Conservation (phyloP, 2,797 vertebrate species). For the Taenioides sp. region DNA sequence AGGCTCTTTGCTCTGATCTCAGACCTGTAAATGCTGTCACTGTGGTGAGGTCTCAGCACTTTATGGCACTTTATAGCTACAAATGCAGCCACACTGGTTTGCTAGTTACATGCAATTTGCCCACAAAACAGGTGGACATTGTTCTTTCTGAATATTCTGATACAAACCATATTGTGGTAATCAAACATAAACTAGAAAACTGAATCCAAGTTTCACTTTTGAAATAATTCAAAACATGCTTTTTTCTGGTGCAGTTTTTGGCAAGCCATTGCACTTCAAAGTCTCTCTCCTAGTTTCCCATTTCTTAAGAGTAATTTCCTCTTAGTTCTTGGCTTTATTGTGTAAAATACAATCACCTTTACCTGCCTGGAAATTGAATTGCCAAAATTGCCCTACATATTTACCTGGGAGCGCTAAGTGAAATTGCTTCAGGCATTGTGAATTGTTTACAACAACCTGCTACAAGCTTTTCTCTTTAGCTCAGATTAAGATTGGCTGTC, state of each 20-base stretch:
- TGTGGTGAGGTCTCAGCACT: too few relatives aligned
- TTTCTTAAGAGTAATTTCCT: constrained; percentile 1
- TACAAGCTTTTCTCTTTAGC: constrained; percentile 83
- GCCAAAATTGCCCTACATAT: constrained; percentile 78
- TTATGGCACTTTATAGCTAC: constrained; percentile 23
- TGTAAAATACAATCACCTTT: constrained; percentile 65
- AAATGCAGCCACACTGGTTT: constrained; percentile 63
- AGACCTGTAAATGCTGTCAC: too few relatives aligned
- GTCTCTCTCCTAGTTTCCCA: neutral
- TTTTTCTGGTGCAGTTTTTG: neutral
- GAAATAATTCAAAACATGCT: neutral
- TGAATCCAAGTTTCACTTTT: too few relatives aligned
- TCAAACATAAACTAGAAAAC: neutral
- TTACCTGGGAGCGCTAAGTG: constrained; percentile 75
- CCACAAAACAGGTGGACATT: neutral
- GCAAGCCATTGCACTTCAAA: neutral
- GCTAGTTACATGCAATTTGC: too few relatives aligned
- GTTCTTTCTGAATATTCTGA: neutral
- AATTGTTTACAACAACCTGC: constrained; percentile 92
- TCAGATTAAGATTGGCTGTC: constrained; percentile 91
- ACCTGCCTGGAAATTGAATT: constrained; percentile 80
- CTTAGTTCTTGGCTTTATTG: neutral
- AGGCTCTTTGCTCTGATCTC: too few relatives aligned
- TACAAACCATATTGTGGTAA: neutral
- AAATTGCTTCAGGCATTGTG: constrained; percentile 87